A percentile compares a stretch with the other conserved stretches of the same genome.
Evolutionary conservation across 2,113 vertebrate species (phyloP).

Genomic region (Danionella cerebrum): DNA sequence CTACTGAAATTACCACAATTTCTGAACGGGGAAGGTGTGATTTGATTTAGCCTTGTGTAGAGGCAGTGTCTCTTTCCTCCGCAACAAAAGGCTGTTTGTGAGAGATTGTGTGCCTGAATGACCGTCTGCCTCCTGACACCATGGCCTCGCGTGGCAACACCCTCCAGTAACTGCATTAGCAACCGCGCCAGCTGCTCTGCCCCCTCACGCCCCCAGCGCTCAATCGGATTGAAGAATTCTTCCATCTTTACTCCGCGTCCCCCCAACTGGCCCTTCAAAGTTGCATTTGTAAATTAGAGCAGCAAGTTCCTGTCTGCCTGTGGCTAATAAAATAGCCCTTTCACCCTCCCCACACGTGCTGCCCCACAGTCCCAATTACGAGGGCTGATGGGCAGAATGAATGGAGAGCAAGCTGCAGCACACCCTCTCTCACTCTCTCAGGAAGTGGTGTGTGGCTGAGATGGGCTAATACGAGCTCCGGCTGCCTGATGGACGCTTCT

Average conservation of each 20-base stretch:
- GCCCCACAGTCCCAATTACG: slow-evolving; percentile 70
- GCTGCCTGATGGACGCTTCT: slow-evolving; percentile 72
- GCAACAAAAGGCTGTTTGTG: not conserved
- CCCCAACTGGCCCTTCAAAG: slow-evolving; percentile 66
- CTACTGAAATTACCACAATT: no score
- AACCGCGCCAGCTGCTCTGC: slow-evolving; percentile 77
- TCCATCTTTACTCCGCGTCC: slow-evolving; percentile 40
- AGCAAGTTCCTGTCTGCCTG: slow-evolving; percentile 86
- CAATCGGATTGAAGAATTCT: slow-evolving; percentile 89
- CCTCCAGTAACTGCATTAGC: slow-evolving; percentile 90
- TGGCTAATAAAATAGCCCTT: slow-evolving; percentile 79
- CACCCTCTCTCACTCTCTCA: slow-evolving; percentile 56
- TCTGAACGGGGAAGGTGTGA: no score
- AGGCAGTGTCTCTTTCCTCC: slow-evolving; percentile 12
- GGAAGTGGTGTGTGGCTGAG: slow-evolving; percentile 40
- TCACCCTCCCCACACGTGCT: slow-evolving; percentile 70
- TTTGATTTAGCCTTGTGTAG: slow-evolving; percentile 39
- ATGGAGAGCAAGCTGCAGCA: slow-evolving; percentile 77
- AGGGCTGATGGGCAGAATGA: slow-evolving; percentile 82
- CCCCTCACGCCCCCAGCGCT: slow-evolving; percentile 73
- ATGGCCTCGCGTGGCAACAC: slow-evolving; percentile 74
- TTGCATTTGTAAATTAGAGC: slow-evolving; percentile 97
- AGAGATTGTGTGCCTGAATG: slow-evolving; percentile 48
- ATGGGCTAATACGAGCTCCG: slow-evolving; percentile 38
- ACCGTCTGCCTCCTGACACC: slow-evolving; percentile 55